Conservation (phyloP, 2,797 vertebrate genomes). For the Microcaecilia unicolor region DNA sequence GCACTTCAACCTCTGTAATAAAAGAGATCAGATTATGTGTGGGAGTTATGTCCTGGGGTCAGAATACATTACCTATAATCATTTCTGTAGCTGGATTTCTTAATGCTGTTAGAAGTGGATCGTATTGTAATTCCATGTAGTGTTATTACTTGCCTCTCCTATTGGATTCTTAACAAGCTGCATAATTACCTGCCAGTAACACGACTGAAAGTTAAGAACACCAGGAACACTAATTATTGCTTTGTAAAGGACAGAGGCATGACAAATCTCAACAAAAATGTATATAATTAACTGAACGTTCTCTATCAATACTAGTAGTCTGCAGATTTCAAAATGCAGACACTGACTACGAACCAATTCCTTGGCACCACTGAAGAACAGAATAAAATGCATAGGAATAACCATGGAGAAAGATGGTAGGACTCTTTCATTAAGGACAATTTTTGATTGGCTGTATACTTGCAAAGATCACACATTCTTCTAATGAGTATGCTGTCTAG, state of each 20-base stretch:
- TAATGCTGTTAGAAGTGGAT: constrained; percentile 7
- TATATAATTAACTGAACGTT: neutral
- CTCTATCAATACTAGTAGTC: neutral
- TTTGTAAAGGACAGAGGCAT: neutral
- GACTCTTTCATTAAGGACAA: no score
- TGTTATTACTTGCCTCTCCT: constrained; percentile 6
- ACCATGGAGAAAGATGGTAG: no score
- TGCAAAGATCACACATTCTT: no score
- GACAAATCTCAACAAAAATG: neutral
- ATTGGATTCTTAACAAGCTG: constrained; percentile 4
- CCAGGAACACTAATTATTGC: constrained; percentile 10
- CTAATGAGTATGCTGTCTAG: no score
- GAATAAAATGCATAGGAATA: no score
- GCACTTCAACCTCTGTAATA: neutral
- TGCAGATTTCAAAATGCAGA: no score
- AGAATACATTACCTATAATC: neutral
- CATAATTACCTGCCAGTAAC: constrained; percentile 11
- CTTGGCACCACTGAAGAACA: no score
- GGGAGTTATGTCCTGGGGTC: neutral
- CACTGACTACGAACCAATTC: no score
- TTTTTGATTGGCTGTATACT: no score
- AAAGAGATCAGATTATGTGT: neutral
- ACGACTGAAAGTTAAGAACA: neutral
- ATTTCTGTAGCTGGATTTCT: constrained; percentile 7
- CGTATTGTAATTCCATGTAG: neutral